phyloP scores from a whole-genome alignment of 2,888 invertebrate species.

The Dioctria rufipes region DNA sequence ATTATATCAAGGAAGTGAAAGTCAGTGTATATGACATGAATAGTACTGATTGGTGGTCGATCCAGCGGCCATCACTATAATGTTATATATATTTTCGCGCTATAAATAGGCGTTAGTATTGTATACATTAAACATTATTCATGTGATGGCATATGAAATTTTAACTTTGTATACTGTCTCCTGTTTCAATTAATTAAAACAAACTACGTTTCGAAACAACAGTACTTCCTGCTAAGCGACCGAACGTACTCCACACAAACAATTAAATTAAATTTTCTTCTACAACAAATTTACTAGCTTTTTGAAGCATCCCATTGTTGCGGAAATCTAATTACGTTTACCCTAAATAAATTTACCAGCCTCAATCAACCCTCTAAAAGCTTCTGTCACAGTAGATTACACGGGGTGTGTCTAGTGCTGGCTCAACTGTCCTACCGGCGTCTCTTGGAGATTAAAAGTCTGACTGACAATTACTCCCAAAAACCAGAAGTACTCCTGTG shows the following conservation, averaged over 20 bases:
- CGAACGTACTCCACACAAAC: slow-evolving; percentile 17
- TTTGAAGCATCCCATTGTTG: slow-evolving; percentile 2
- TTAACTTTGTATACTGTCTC: no score
- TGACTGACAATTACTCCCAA: slow-evolving; percentile 23
- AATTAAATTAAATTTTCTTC: slow-evolving; percentile 2
- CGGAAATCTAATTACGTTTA: slow-evolving; percentile 55
- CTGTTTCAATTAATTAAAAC: slow-evolving; percentile 36
- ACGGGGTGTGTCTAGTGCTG: slow-evolving; percentile 22
- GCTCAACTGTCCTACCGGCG: slow-evolving; percentile 4
- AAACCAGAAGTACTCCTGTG: not conserved
- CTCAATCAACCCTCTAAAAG: slow-evolving; percentile 52
- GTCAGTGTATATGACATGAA: no score
- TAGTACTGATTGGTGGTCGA: no score
- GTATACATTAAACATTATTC: no score
- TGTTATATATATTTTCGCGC: no score
- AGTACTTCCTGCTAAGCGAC: not conserved
- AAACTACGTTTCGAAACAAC: no score
- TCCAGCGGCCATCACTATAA: no score
- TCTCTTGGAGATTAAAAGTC: slow-evolving; percentile 13
- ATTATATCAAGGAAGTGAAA: no score
- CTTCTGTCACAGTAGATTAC: slow-evolving; percentile 54
- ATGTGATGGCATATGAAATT: no score
- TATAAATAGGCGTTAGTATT: no score
- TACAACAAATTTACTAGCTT: not conserved
- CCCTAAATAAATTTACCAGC: slow-evolving; percentile 49